Evolutionary conservation across 2,797 vertebrate species (phyloP).

Genomic region (Lemur catta): DNA sequence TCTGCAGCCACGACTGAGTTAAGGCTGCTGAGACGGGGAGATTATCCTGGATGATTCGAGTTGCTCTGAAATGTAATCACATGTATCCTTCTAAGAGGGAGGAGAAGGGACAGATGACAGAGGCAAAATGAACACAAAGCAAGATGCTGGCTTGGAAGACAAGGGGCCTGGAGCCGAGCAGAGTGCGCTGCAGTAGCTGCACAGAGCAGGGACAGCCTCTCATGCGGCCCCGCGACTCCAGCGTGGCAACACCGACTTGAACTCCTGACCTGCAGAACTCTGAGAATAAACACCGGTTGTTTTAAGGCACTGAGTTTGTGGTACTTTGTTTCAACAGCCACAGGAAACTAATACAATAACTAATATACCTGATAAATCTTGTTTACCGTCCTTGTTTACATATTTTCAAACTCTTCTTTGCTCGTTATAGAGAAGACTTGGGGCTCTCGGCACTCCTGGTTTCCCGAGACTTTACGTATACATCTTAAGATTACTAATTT

Average conservation of each 20-base stretch:
- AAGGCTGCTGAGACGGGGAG: not conserved
- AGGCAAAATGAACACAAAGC: not conserved
- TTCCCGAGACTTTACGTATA: not conserved
- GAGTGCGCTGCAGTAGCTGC: not conserved
- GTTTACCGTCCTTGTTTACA: not conserved
- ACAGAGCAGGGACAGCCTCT: too few species aligned
- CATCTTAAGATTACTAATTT: not conserved
- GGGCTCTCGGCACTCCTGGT: too few species aligned
- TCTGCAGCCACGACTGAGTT: not conserved
- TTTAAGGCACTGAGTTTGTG: not conserved
- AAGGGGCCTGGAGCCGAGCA: not conserved
- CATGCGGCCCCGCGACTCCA: rapidly evolving
- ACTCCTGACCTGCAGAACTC: not conserved
- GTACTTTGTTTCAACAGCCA: not conserved
- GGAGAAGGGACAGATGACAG: too few species aligned
- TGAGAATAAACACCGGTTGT: not conserved
- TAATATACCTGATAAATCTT: not conserved
- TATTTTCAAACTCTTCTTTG: not conserved
- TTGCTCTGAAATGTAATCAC: not conserved
- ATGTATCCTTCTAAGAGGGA: not conserved
- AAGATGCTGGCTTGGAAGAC: not conserved
- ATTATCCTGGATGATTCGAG: not conserved
- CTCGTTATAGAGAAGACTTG: not conserved
- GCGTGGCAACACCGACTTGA: not conserved
- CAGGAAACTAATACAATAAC: not conserved